Evolutionary conservation across 2,888 invertebrate genomes (phyloP), one percentile per base, ranked within the genome.

Genomic region (Byasa hedistus): DNA sequence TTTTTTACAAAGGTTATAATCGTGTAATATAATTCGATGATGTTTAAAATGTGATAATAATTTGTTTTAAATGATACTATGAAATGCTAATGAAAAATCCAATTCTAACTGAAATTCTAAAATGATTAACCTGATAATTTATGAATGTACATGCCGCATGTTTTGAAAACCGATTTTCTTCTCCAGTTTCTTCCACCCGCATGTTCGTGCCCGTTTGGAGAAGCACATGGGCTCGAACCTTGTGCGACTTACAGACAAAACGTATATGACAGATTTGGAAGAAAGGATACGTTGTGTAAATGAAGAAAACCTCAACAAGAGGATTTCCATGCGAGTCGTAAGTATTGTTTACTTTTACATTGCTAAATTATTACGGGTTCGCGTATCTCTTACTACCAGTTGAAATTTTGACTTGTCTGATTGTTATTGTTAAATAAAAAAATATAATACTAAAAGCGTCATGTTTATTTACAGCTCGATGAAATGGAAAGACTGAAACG

Each of bases 401-500:
- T 32, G 32, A 32, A 10, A 7, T 7, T 32, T 1, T 32, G 8
- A 10, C 32, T 32, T 1, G 10, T 32, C 10, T 32, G 8, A 8
- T 32, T 10, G 32, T 10, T 32, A 10, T 32, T 7, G 1, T 8
- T 8, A 32, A 32, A 10, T 7, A 32, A 32, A 32, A 7, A 10
- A 32, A 32, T 10, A 32, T 44, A 44, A 44, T 44, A 17, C 1
- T 44, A 44, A 44, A 44, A 17, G 8, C 12, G n/a, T 52, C 15
- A 52, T 52, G 8, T 32, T 62, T 56, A 23, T 12, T 22, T 36
- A 56, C 81, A 94, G 94, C 88, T 91, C 75, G 93, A 93, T 75
- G 95, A 95, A 83, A 92, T 94, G 87, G 94, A 94, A 79, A 87
- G 95, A 65, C 93, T 95, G 70, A 95, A 95, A 79, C 92, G 93